These are phyloP conservation scores for Myotis planiceps DNA, from an alignment of 2,797 vertebrate genomes.

Conservation along the genomic window DNA sequence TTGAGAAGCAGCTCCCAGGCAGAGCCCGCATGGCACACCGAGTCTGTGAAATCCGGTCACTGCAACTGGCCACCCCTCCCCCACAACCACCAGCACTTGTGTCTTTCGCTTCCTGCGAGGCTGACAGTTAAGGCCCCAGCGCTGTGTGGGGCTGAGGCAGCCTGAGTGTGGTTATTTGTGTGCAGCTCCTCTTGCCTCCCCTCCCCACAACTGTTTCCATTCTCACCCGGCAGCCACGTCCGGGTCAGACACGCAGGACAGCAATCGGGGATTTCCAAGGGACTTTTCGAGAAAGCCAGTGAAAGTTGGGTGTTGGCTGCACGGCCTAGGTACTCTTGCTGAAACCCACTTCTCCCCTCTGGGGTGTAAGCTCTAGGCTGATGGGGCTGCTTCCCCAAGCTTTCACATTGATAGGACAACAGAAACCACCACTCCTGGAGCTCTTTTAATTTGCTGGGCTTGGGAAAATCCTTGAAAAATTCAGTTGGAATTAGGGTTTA, in stretches of 20 bases:
- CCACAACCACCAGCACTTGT: not conserved
- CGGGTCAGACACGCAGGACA: constrained; percentile 59
- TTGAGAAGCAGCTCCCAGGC: not conserved
- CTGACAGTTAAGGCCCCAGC: constrained; percentile 66
- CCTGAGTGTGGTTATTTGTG: constrained; percentile 72
- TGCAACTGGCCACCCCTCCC: constrained; percentile 26
- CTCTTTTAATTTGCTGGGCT: not conserved
- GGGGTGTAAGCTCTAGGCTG: not conserved
- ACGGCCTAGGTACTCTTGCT: not conserved
- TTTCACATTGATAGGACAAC: not conserved
- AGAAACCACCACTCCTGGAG: not conserved
- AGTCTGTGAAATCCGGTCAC: not conserved
- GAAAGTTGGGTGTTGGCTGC: constrained; percentile 69
- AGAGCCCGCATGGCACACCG: not conserved
- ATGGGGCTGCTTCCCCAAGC: not conserved
- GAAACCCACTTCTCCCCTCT: constrained; percentile 1
- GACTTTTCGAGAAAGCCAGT: constrained; percentile 76
- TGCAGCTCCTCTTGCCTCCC: constrained; percentile 35
- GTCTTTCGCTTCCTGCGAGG: constrained; percentile 71
- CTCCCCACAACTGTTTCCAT: constrained; percentile 77
- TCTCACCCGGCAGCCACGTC: constrained; percentile 70
- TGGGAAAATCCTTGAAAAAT: not conserved
- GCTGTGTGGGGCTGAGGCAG: constrained; percentile 5
- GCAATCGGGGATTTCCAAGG: constrained; percentile 78
- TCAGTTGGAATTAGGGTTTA: not conserved